Percentiles rank a stretch among this genome's conserved stretches.
These are phyloP conservation scores for Drosophila hamatofila DNA, from an alignment of 2,888 invertebrate genomes.

Conservation along the genomic window DNA sequence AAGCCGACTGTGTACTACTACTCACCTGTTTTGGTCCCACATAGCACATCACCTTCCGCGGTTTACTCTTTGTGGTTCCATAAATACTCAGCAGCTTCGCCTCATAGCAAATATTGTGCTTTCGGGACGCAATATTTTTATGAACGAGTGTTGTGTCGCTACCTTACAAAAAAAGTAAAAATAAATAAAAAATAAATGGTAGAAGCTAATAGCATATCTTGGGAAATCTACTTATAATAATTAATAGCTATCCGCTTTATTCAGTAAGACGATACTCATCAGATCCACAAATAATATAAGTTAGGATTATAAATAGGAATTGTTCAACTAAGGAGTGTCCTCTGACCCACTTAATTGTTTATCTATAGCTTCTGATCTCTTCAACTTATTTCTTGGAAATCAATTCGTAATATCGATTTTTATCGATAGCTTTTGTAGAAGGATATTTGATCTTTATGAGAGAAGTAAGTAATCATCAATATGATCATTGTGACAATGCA, in stretches of 20 bases:
- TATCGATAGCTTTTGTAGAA: too few relatives aligned
- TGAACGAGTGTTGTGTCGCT: constrained; percentile 93
- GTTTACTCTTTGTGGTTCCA: constrained; percentile 87
- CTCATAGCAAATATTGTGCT: constrained; percentile 94
- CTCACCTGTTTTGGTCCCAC: constrained; percentile 93
- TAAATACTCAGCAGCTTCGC: constrained; percentile 90
- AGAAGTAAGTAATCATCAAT: too few relatives aligned
- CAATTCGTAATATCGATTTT: too few relatives aligned
- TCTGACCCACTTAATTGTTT: not conserved
- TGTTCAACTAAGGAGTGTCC: not conserved
- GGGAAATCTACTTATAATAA: not conserved
- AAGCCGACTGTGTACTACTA: constrained; percentile 6
- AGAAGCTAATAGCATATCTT: too few relatives aligned
- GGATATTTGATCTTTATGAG: too few relatives aligned
- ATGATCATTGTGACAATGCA: too few relatives aligned
- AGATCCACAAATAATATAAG: not conserved
- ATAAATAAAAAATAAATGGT: too few relatives aligned
- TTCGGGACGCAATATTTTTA: constrained; percentile 93
- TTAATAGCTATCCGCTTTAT: not conserved
- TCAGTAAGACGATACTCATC: not conserved
- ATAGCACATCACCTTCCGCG: constrained; percentile 95
- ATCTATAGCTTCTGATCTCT: not conserved
- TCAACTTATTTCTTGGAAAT: not conserved
- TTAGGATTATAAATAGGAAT: not conserved
- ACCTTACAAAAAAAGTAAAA: constrained; percentile 85